Evolutionary conservation across 2,888 invertebrate species (phyloP).

Genomic region (Aleiodes testaceus): DNA sequence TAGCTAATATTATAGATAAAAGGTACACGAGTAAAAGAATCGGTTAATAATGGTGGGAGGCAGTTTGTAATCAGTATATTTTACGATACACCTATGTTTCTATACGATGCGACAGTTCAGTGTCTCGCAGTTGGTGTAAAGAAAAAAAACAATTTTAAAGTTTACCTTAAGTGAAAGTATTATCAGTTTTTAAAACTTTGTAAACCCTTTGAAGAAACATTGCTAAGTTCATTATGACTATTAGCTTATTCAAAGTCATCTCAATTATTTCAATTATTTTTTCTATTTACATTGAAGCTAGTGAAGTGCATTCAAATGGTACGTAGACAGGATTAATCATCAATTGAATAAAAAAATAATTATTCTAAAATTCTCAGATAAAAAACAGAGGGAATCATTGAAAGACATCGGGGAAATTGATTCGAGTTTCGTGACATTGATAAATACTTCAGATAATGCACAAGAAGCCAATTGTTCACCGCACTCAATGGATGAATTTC

Average conservation of each 20-base stretch:
- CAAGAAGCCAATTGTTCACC: constrained; percentile 54
- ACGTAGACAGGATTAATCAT: background rate
- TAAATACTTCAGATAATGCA: constrained; percentile 7
- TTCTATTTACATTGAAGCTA: background rate
- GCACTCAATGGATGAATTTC: constrained; percentile 77
- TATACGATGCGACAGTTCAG: constrained; percentile 57
- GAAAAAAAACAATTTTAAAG: constrained; percentile 32
- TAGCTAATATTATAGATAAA: constrained; percentile 35
- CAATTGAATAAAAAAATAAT: background rate
- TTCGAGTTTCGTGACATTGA: constrained; percentile 18
- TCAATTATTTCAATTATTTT: background rate
- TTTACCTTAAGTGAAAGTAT: constrained; percentile 5
- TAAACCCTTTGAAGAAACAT: background rate
- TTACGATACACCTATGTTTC: constrained; percentile 61
- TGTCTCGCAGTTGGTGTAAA: constrained; percentile 54
- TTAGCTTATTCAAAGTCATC: background rate
- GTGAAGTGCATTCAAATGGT: background rate
- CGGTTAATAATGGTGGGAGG: constrained; percentile 45
- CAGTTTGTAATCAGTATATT: constrained; percentile 61
- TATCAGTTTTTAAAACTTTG: too few relatives aligned
- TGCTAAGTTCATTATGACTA: background rate
- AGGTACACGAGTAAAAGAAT: constrained; percentile 47
- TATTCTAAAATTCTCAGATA: background rate
- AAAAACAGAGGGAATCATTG: background rate
- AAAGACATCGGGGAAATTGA: background rate